These are phyloP conservation scores for Scylla paramamosain DNA, from an alignment of 1,140 invertebrate species.

Conservation along the genomic window DNA sequence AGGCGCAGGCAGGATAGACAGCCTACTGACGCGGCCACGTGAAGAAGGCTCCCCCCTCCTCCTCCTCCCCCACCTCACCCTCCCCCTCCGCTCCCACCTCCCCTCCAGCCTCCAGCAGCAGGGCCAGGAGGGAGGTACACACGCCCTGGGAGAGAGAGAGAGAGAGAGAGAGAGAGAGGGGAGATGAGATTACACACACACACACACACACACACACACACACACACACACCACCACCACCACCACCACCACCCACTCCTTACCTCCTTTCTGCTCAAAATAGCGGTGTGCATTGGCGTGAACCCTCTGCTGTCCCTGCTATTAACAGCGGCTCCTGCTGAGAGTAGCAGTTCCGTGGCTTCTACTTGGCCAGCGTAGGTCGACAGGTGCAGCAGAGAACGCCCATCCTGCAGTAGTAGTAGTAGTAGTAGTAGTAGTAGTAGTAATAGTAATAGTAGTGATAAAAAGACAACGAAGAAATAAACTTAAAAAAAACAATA, in stretches of 20 bases:
- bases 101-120: conserved; percentile 68
- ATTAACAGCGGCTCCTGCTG: conserved; percentile 68
- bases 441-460: too few species aligned
- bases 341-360: conserved; percentile 60
- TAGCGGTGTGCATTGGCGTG: conserved; percentile 73
- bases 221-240: too few species aligned
- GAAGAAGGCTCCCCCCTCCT: conserved; percentile 47
- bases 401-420: conserved; percentile 57
- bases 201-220: too few species aligned
- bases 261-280: conserved; percentile 27
- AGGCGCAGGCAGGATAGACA: conserved; percentile 57
- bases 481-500: background rate
- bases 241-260: too few species aligned
- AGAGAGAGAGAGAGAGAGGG: too few species aligned
- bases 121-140: background rate
- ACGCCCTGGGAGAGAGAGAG: background rate
- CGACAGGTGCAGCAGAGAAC: conserved; percentile 64
- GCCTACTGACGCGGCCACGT: conserved; percentile 63
- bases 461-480: background rate
- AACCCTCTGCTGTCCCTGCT: conserved; percentile 49
- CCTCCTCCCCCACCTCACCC: too few species aligned
- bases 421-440: background rate
- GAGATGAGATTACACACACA: too few species aligned
- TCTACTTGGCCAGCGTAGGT: conserved; percentile 35
- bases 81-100: conserved; percentile 17